Base-by-base conservation (phyloP, 30 jellyfish, hydroid and myxozoan species). In the Calvadosia cruxmelitensis region DNA sequence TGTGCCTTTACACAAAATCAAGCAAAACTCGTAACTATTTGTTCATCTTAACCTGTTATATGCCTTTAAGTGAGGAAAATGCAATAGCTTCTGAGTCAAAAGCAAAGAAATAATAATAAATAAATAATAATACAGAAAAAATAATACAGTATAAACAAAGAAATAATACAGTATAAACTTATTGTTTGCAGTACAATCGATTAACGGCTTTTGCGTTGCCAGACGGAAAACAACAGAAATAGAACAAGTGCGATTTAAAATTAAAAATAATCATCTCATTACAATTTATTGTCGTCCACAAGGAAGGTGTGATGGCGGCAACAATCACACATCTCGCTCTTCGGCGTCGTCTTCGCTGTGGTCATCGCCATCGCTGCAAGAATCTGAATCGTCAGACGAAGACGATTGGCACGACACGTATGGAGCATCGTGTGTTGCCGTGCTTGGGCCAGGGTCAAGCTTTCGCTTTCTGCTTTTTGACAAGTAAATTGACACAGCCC, bases 381-480 rank as follows among this genome's bases (percentile, higher is more conserved):
- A 42, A 42, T 10, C 10, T 5, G 57, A 42, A 5, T 42, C 57
- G 10, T 42, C 57, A 42, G 15, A 42, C 57, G 57, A 42, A 42
- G 57, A 42, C 20, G 57, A 42, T 20, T 10, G 57, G 57, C 20
- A 10, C 10, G 20, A 10, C 20, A 42, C 20, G 57, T 42, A 5
- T 42, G 57, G 20, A 42, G 57, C 10, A 32, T 70, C 70, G 71
- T 68, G 75, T 34, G 71, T 68, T 34, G 23, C 78, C 42, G 30
- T 34, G 34, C 1, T 34, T n/a, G 31, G 2, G 1, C 0, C 78
- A 51, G 2, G 23, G 23, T 68, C 36, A 34, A 68, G 1, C 34
- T 32, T 68, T 68, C 78, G 72, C 27, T 63, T 74, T 64, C 78
- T 27, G 27, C 70, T 63, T 32, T 63, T 74, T 33, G 62, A 64